Evolutionary conservation across 2,113 vertebrate species (phyloP).

Genomic region (Isichthys henryi): DNA sequence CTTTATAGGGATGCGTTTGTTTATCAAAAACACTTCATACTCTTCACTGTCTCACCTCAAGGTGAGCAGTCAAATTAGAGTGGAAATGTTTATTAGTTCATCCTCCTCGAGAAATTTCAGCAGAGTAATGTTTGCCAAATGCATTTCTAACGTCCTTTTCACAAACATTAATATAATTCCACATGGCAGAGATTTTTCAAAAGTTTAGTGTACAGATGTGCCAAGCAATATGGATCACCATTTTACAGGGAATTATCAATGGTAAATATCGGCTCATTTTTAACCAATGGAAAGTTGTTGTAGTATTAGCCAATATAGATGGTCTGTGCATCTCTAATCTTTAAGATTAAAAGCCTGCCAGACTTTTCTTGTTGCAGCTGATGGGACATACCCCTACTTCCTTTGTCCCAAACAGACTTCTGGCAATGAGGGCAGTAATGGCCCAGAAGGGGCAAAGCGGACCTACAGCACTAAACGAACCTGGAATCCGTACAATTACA

Average conservation of each 20-base stretch:
- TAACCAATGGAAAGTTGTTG: too few relatives aligned
- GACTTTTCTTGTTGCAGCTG: background rate
- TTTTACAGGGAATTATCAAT: too few relatives aligned
- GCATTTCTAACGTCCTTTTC: background rate
- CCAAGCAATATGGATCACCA: too few relatives aligned
- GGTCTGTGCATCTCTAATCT: background rate
- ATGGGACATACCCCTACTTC: background rate
- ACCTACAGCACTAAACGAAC: slow-evolving; percentile 5
- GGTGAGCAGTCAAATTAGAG: background rate
- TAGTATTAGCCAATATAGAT: too few relatives aligned
- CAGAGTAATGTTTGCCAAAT: background rate
- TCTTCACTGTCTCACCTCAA: background rate
- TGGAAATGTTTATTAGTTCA: background rate
- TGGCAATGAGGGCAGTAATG: too few relatives aligned
- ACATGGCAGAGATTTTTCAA: too few relatives aligned
- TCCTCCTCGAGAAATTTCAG: background rate
- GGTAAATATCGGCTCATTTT: too few relatives aligned
- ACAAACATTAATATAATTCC: background rate
- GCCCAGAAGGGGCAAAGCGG: background rate
- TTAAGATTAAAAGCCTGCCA: background rate
- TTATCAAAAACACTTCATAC: background rate
- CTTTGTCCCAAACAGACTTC: too few relatives aligned
- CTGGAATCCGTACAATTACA: background rate
- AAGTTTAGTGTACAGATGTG: too few relatives aligned
- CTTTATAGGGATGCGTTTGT: background rate